These are phyloP conservation scores for Aleiodes sp. DNA, from an alignment of 1,140 invertebrate genomes.

Conservation along the genomic window DNA sequence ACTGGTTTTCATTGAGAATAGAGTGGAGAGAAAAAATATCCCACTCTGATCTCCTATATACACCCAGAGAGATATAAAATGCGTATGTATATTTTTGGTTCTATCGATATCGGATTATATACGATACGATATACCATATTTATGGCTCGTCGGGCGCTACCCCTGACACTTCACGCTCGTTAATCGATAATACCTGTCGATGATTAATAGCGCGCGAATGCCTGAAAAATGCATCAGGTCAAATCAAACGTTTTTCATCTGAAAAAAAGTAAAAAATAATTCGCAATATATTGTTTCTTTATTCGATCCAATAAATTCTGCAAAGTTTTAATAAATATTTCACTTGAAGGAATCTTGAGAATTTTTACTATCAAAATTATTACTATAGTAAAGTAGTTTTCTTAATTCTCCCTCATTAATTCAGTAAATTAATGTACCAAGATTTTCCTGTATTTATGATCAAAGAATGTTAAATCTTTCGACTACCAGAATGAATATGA, in stretches of 20 bases:
- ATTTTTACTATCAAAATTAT: too few species aligned
- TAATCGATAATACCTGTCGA: conserved; percentile 54
- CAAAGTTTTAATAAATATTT: too few species aligned
- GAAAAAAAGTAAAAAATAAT: too few species aligned
- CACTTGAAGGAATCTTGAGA: too few species aligned
- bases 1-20: conserved; percentile 62
- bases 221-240: conserved; percentile 17
- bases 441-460: not conserved
- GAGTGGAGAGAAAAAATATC: not conserved
- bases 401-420: too few species aligned
- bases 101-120: conserved; percentile 50
- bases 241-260: conserved; percentile 23
- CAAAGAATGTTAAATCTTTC: not conserved
- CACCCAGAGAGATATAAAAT: conserved; percentile 54
- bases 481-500: not conserved
- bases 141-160: conserved; percentile 50
- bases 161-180: conserved; percentile 44
- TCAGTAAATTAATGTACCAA: too few species aligned
- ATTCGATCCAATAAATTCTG: too few species aligned
- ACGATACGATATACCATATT: conserved; percentile 49
- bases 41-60: conserved; percentile 28
- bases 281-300: too few species aligned
- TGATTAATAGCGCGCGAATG: conserved; percentile 25
- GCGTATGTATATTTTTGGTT: conserved; percentile 52
- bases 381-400: too few species aligned